Conservation (phyloP, 1,140 invertebrate genomes). For the Phenacoccus solenopsis region DNA sequence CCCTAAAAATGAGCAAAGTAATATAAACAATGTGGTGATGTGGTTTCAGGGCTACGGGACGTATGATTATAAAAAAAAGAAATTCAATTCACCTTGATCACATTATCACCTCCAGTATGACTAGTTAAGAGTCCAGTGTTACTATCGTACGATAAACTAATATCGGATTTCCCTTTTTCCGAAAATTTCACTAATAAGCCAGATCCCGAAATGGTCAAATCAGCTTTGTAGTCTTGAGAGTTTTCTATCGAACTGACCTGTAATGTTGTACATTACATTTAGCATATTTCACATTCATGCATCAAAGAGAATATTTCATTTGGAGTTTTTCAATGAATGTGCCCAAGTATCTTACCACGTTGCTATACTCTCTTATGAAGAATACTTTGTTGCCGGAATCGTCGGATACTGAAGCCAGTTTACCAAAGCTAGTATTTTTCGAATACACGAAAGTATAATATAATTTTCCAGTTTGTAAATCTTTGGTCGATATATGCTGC, state of each 20-base stretch:
- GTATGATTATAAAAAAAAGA: not conserved
- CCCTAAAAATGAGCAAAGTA: conserved; percentile 40
- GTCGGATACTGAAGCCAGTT: conserved; percentile 82
- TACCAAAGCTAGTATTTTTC: conserved; percentile 91
- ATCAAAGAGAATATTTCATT: no score
- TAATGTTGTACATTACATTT: no score
- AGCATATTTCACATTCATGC: no score
- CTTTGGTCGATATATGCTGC: conserved; percentile 85
- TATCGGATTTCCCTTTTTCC: conserved; percentile 65
- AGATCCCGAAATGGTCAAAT: conserved; percentile 74
- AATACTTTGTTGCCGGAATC: conserved; percentile 85
- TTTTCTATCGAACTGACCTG: conserved; percentile 78
- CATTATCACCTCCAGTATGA: conserved; percentile 41
- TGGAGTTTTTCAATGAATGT: no score
- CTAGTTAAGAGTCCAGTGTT: conserved; percentile 66
- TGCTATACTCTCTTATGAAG: conserved; percentile 79
- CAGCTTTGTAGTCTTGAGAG: conserved; percentile 81
- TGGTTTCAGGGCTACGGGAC: no score
- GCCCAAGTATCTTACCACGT: conserved; percentile 42
- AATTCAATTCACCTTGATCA: conserved; percentile 10
- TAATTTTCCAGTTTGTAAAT: conserved; percentile 79
- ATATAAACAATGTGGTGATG: not conserved
- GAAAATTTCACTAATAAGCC: conserved; percentile 70
- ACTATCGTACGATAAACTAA: conserved; percentile 72
- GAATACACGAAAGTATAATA: conserved; percentile 91